Conservation (phyloP, 1,140 invertebrate species). For the Cotesia typhae region DNA sequence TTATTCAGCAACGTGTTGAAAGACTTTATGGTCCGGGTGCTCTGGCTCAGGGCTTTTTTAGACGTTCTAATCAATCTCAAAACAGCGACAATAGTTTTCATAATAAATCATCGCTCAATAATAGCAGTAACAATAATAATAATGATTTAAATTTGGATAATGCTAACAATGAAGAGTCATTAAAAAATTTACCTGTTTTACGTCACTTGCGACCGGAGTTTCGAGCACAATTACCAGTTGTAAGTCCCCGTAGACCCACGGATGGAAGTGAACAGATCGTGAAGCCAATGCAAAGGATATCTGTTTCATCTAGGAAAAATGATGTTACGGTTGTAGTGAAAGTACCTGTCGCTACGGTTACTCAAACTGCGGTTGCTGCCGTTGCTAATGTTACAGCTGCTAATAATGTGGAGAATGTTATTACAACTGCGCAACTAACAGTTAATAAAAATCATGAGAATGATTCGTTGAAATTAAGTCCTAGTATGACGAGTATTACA, state of each 20-base stretch:
- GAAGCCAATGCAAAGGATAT: slow-evolving; percentile 59
- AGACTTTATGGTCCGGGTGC: slow-evolving; percentile 86
- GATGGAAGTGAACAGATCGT: slow-evolving; percentile 62
- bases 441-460: slow-evolving; percentile 38
- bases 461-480: slow-evolving; percentile 44
- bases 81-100: slow-evolving; percentile 58
- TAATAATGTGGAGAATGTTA: slow-evolving; percentile 30
- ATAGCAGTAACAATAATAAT: slow-evolving; percentile 56
- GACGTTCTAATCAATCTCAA: slow-evolving; percentile 56
- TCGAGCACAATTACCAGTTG: slow-evolving; percentile 79
- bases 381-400: slow-evolving; percentile 5
- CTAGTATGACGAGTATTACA: slow-evolving; percentile 53
- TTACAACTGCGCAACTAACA: background rate
- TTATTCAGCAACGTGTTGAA: slow-evolving; percentile 88
- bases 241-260: slow-evolving; percentile 69
- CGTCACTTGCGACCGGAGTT: slow-evolving; percentile 85
- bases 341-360: slow-evolving; percentile 14
- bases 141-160: slow-evolving; percentile 55
- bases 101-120: slow-evolving; percentile 51
- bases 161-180: slow-evolving; percentile 56
- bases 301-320: slow-evolving; percentile 37
- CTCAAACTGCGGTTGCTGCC: no score
- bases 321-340: slow-evolving; percentile 35
- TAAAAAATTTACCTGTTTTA: slow-evolving; percentile 75
- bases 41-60: slow-evolving; percentile 80